Percentiles rank a stretch among this genome's conserved stretches.
phyloP scores from a whole-genome alignment of 2,888 invertebrate species.

The Scaptomyza tumidula region DNA sequence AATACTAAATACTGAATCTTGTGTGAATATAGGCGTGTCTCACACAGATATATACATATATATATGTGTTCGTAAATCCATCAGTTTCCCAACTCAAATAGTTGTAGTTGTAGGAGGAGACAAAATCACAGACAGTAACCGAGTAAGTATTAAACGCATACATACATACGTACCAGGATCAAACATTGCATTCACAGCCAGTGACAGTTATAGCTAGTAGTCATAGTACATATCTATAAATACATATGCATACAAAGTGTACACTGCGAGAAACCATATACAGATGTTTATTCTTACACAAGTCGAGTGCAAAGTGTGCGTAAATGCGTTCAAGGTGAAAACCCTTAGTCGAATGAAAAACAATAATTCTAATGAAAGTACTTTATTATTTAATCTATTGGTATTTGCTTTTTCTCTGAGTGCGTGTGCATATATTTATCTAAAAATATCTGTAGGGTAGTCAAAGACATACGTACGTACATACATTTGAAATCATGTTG shows the following conservation, averaged over 20 bases:
- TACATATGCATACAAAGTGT: slow-evolving; percentile 3
- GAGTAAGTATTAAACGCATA: slow-evolving; percentile 33
- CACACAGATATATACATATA: neutral
- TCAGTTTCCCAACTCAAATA: slow-evolving; percentile 18
- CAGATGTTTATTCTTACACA: too few relatives aligned
- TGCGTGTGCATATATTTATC: slow-evolving; percentile 21
- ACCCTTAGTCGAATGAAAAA: too few relatives aligned
- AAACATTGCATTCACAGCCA: slow-evolving; percentile 21
- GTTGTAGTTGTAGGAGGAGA: neutral
- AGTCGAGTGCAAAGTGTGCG: neutral
- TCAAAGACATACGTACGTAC: slow-evolving; percentile 13
- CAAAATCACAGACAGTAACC: slow-evolving; percentile 4
- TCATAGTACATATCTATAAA: slow-evolving; percentile 10
- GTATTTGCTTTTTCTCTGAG: neutral
- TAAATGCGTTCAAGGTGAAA: neutral
- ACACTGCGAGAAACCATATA: slow-evolving; percentile 1
- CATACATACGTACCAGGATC: slow-evolving; percentile 10
- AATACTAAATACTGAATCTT: slow-evolving; percentile 5
- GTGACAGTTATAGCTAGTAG: slow-evolving; percentile 16
- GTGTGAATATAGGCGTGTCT: slow-evolving; percentile 13
- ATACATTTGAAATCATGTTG: slow-evolving; percentile 28
- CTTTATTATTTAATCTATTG: too few relatives aligned
- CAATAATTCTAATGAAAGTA: too few relatives aligned
- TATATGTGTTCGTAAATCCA: slow-evolving; percentile 12
- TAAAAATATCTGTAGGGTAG: slow-evolving; percentile 45